phyloP scores from a whole-genome alignment of 2,113 vertebrate genomes.

The Anguilla rostrata region DNA sequence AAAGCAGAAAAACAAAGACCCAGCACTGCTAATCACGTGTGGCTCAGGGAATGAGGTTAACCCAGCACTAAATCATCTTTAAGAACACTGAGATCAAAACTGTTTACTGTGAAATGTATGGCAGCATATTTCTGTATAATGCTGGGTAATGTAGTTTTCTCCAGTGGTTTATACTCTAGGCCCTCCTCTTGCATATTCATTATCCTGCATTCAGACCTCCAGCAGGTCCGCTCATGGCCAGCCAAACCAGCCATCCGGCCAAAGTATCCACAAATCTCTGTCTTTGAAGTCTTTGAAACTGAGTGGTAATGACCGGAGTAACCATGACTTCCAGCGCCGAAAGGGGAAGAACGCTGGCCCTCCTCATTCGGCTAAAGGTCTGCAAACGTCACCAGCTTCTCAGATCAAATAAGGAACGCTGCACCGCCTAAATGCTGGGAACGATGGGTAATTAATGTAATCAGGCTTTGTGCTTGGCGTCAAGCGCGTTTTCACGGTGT shows the following conservation, averaged over 20 bases:
- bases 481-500: background rate
- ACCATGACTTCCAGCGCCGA: constrained; percentile 61
- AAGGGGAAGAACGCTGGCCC: constrained; percentile 60
- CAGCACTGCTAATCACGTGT: background rate
- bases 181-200: constrained; percentile 36
- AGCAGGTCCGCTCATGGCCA: constrained; percentile 50
- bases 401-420: background rate
- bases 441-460: constrained; percentile 20
- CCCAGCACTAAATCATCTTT: constrained; percentile 15
- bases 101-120: constrained; percentile 37
- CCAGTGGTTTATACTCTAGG: constrained; percentile 27
- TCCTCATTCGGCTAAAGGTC: constrained; percentile 64
- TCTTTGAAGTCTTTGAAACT: constrained; percentile 65
- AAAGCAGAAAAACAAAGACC: constrained; percentile 19
- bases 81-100: constrained; percentile 36
- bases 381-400: constrained; percentile 45
- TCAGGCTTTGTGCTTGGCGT: background rate
- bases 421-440: background rate
- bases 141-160: background rate
- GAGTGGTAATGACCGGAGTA: constrained; percentile 60
- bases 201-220: constrained; percentile 27
- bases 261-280: constrained; percentile 43
- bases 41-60: background rate
- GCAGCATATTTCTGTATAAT: constrained; percentile 39
- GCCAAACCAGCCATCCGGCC: constrained; percentile 22